Base-by-base conservation (phyloP, 2,888 invertebrate genomes). In the Pardosa pseudoannulata region DNA sequence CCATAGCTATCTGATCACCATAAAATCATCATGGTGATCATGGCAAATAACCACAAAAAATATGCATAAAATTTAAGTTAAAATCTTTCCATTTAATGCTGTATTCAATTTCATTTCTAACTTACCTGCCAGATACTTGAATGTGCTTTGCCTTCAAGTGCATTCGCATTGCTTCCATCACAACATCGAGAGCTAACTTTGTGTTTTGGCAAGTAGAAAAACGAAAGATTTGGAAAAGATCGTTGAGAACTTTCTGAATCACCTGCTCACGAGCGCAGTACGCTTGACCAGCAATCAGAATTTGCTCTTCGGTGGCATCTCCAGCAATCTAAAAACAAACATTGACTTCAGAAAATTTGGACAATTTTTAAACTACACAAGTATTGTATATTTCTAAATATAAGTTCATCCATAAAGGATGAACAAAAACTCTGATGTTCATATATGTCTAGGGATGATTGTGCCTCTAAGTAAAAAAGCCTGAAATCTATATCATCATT, bases 291-390 rank as follows among this genome's bases (percentile, higher is more conserved):
- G 98, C 96, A 31, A 95, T 94, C 36, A 98, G 92, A 78, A 98
- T 95, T 92, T 98, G 98, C 88, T 95, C 94, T 91, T 98, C 97
- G 91, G 95, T 96, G 0, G 96, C 96, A 92, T 98, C 97, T 13
- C 98, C 98, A 71, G 97, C 95, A 90, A 98, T 94, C 96, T 96
- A 90, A 29, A 92, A n/a, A 90, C 5, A 9, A 46, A 46, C 16
- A 11, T 11, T 46, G 16, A 46, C 5, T 36, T 36, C 5, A 7
- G 36, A 36, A 36, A 36, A 36, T 36, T 7, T 36, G 9, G n/a
- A n/a, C n/a, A n/a, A n/a, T n/a, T n/a, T n/a, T n/a, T n/a, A n/a
- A n/a, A n/a, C n/a, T n/a, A n/a, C n/a, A n/a, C n/a, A n/a, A n/a
- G n/a, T n/a, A n/a, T n/a, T n/a, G n/a, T n/a, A n/a, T n/a, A n/a